Conservation (phyloP, 2,797 vertebrate species). For the Pantherophis alleghaniensis region DNA sequence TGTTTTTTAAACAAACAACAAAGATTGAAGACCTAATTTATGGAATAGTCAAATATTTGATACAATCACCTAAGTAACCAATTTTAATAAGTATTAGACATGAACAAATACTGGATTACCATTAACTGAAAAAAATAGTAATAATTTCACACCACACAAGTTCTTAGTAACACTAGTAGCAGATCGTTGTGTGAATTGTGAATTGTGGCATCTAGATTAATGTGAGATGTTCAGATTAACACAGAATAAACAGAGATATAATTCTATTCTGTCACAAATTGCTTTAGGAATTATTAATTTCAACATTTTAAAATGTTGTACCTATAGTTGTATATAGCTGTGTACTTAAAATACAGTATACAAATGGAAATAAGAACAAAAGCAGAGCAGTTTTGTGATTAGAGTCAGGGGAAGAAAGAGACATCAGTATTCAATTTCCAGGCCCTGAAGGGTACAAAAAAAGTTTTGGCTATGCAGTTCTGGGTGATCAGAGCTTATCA, state of each 20-base stretch:
- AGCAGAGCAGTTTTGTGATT: not conserved
- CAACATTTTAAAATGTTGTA: conserved; percentile 7
- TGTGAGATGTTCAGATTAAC: fast-evolving
- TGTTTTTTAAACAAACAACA: not conserved
- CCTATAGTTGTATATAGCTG: not conserved
- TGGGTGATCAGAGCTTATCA: not conserved
- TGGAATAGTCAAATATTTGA: not conserved
- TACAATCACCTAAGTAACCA: not conserved
- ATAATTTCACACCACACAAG: not conserved
- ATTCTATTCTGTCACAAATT: not conserved
- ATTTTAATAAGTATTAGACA: not conserved
- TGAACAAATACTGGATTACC: not conserved
- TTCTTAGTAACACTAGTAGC: not conserved
- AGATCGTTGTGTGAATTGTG: conserved; percentile 1
- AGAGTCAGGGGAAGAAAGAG: not conserved
- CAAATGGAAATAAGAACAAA: conserved; percentile 3
- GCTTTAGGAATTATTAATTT: conserved; percentile 15
- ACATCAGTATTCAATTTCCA: conserved; percentile 15
- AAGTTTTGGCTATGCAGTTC: not conserved
- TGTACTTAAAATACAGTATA: not conserved
- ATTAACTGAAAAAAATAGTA: not conserved
- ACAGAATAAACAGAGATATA: not conserved
- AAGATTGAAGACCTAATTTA: not conserved
- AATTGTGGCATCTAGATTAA: conserved; percentile 21
- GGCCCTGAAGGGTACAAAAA: not conserved